Percentiles rank a stretch among this genome's conserved stretches.
These are phyloP conservation scores for Drosophila neoperkinsi DNA, from an alignment of 2,888 invertebrate species.

Conservation along the genomic window DNA sequence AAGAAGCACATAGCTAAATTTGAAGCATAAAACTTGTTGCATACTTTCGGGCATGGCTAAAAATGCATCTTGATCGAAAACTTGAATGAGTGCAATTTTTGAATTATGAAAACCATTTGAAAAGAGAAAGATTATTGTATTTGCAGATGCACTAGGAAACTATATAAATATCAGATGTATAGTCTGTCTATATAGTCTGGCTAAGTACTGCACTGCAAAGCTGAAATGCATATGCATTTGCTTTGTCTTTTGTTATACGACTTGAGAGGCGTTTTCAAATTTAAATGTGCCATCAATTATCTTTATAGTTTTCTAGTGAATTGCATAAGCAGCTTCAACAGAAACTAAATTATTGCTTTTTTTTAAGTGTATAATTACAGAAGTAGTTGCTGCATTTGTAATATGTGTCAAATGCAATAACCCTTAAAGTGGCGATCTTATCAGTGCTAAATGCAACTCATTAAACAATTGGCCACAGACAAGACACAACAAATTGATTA, in stretches of 20 bases:
- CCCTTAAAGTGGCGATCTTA: conserved; percentile 2
- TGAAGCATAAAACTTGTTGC: background rate
- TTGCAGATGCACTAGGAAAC: background rate
- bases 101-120: background rate
- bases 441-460: background rate
- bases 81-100: background rate
- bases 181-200: background rate
- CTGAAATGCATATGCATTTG: background rate
- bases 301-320: background rate
- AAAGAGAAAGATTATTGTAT: background rate
- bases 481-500: conserved; percentile 1
- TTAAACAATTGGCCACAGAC: conserved; percentile 47
- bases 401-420: background rate
- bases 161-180: background rate
- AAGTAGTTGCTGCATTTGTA: background rate
- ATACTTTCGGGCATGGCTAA: conserved; percentile 39
- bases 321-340: background rate
- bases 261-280: background rate
- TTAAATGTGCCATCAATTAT: background rate
- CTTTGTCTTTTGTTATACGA: background rate
- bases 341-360: background rate
- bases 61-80: background rate
- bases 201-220: background rate
- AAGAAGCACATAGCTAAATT: background rate
- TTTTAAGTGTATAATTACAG: background rate